Evolutionary conservation across 2,888 invertebrate species (phyloP).

Genomic region (Drosophila maculinotata): DNA sequence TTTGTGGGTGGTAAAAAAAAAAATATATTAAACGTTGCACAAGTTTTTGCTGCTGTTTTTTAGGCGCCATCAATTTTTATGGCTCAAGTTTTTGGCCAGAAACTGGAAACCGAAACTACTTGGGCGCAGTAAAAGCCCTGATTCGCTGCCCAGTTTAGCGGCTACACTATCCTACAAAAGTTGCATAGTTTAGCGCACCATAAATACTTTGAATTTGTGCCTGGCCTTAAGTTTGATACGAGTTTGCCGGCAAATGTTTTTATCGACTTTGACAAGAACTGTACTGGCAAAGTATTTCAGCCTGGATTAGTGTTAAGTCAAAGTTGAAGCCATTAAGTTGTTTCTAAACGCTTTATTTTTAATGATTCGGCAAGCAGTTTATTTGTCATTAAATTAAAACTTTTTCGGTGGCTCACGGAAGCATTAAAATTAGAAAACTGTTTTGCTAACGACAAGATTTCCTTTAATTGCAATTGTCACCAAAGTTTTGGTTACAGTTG

Average conservation of each 20-base stretch:
- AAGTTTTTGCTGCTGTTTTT: constrained; percentile 18
- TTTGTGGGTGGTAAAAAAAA: background rate
- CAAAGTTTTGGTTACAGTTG: no score
- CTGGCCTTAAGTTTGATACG: background rate
- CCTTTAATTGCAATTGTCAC: no score
- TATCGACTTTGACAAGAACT: constrained; percentile 1
- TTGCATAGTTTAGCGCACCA: constrained; percentile 23
- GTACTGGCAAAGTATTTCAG: background rate
- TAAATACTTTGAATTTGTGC: constrained; percentile 37
- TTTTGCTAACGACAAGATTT: no score
- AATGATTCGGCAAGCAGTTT: background rate
- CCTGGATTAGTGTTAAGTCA: constrained; percentile 1
- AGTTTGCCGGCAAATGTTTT: constrained; percentile 10
- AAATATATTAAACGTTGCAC: constrained; percentile 11
- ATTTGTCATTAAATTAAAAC: no score
- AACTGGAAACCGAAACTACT: constrained; percentile 44
- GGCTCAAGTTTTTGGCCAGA: constrained; percentile 51
- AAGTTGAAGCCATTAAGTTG: constrained; percentile 1
- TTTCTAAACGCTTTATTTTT: background rate
- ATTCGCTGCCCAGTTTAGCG: constrained; percentile 21
- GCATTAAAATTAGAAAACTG: no score
- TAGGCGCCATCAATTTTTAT: constrained; percentile 57
- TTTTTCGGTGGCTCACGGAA: no score
- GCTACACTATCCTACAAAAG: constrained; percentile 17
- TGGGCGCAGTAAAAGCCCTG: constrained; percentile 33